These are phyloP conservation scores for Malthinus flaveolus DNA, from an alignment of 2,888 invertebrate species.

Conservation along the genomic window DNA sequence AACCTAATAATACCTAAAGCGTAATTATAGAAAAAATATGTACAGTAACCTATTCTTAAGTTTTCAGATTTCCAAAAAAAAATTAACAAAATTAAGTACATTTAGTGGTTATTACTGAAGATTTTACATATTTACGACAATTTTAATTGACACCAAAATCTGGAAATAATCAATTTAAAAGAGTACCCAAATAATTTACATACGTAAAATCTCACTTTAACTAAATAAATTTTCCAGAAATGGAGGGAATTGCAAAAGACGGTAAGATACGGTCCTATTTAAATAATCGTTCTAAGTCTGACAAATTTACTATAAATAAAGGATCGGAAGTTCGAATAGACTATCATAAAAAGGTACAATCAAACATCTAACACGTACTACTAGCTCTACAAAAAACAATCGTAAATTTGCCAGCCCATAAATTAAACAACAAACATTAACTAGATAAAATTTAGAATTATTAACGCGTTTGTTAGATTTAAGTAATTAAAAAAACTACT, in stretches of 20 bases:
- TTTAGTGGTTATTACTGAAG: conserved; percentile 18
- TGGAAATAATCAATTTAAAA: conserved; percentile 18
- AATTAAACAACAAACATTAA: conserved; percentile 20
- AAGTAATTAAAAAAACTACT: conserved; percentile 21
- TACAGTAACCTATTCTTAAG: conserved; percentile 7
- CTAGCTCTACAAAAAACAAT: not conserved
- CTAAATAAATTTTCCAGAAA: conserved; percentile 26
- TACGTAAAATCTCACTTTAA: conserved; percentile 19
- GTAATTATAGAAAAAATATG: conserved; percentile 8
- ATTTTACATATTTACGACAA: conserved; percentile 26
- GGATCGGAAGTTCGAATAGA: not conserved
- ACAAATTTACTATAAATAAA: conserved; percentile 14
- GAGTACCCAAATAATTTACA: conserved; percentile 4
- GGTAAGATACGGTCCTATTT: conserved; percentile 31
- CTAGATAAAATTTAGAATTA: conserved; percentile 32
- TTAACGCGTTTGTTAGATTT: conserved; percentile 24
- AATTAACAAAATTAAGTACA: conserved; percentile 22
- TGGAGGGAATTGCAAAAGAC: conserved; percentile 35
- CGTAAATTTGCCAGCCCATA: conserved; percentile 24
- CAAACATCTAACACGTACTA: not conserved
- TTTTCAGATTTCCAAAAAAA: conserved; percentile 17
- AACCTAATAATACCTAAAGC: conserved; percentile 2
- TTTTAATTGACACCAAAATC: conserved; percentile 30
- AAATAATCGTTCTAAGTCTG: conserved; percentile 7
- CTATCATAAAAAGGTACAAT: not conserved